These are phyloP conservation scores for Tethea ocularis DNA, from an alignment of 2,888 invertebrate species.

Conservation along the genomic window DNA sequence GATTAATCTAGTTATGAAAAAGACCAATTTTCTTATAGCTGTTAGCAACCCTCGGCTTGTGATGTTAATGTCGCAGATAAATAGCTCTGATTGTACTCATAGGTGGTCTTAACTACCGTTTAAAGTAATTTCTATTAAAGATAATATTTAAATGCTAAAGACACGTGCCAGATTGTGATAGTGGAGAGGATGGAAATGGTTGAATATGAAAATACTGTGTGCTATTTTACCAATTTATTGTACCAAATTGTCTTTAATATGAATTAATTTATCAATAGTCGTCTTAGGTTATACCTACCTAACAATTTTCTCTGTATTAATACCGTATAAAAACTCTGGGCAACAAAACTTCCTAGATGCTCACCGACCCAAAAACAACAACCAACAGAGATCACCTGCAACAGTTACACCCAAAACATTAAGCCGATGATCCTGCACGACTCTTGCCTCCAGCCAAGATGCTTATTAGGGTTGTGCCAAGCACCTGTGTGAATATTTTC, in stretches of 20 bases:
- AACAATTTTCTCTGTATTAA: neutral
- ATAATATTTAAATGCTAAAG: slow-evolving; percentile 47
- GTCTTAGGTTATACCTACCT: neutral
- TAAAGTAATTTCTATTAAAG: slow-evolving; percentile 42
- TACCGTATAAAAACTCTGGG: slow-evolving; percentile 23
- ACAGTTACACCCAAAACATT: slow-evolving; percentile 77
- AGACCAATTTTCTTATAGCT: neutral
- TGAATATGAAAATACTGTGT: too few relatives aligned
- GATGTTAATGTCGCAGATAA: slow-evolving; percentile 60
- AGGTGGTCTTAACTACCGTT: slow-evolving; percentile 70
- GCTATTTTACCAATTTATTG: too few relatives aligned
- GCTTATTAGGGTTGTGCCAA: slow-evolving; percentile 78
- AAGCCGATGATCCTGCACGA: slow-evolving; percentile 71
- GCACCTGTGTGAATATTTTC: slow-evolving; percentile 84
- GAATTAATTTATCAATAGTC: too few relatives aligned
- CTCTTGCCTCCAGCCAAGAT: slow-evolving; percentile 75
- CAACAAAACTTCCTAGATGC: slow-evolving; percentile 61
- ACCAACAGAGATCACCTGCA: slow-evolving; percentile 65
- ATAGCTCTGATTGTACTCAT: slow-evolving; percentile 59
- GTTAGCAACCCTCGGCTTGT: slow-evolving; percentile 15
- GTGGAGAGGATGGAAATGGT: slow-evolving; percentile 11
- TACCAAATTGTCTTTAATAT: too few relatives aligned
- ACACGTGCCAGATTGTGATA: slow-evolving; percentile 49
- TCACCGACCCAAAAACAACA: slow-evolving; percentile 62
- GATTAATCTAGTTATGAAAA: neutral